Evolutionary conservation across 2,888 invertebrate genomes (phyloP), one percentile per base, ranked within the genome.

Genomic region (Leucoptera coffeella): DNA sequence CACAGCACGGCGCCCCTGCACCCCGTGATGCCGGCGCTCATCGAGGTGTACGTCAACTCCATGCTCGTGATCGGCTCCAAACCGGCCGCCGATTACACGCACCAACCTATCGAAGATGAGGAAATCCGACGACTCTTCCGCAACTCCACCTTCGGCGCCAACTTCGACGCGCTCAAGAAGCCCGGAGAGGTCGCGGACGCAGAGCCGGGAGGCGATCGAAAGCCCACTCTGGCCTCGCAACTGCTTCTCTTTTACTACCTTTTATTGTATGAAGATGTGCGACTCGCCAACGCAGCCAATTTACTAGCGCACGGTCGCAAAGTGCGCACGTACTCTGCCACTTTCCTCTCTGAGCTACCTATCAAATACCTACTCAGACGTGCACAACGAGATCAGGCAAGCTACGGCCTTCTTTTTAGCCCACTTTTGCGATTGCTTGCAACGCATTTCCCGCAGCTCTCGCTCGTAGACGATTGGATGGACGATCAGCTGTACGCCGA

Each of bases 391-490:
- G 85, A 92, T 48, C 93, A 94, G 52, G 82, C 85, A 53, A 85
- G 86, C 38, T 95, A 91, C 50, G 88, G 89, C 32, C 87, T 90
- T 4, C 60, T 96, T 4, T 95, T 94, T 47, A 89, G 95, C 28
- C 89, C 93, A 0, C 64, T 96, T 12, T 67, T 96, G 25, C 80
- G 87, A 37, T 67, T 96, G 13, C 58, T 96, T 26, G 89, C 91
- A 0, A 91, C 89, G 1, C 95, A 96, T 56, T 95, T 92, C 52
- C 95, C 95, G 0, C 95, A 96, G 54, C 65, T 96, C 15, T 94
- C 95, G 31, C 74, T 95, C 32, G 92, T 95, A 2, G 92, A 94
- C 39, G 95, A 96, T 54, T 96, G 95, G 95, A 75, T 96, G 46
- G 86, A 89, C 40, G 87, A 88, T 41, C 76, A 77, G 42, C 56